Evolutionary conservation across 1,140 invertebrate species (phyloP), one percentile per base, ranked within the genome.

Genomic region (Doryteuthis pealeii): DNA sequence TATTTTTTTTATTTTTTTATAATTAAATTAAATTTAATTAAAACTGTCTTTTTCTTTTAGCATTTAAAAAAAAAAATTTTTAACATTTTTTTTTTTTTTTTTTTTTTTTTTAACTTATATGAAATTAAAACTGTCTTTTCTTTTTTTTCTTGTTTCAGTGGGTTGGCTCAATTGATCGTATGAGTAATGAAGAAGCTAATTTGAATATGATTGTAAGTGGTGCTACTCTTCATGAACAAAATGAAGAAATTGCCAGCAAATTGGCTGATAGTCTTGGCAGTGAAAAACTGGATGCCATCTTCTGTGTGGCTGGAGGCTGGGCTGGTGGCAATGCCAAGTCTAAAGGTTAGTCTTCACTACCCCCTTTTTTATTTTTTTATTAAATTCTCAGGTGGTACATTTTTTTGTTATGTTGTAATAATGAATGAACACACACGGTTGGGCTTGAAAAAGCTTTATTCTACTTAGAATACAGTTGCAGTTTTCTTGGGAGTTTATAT

Each of bases 271-370:
- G 80, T 2, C 76, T 90, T 15, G 83, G 79, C 6, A 81, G 80
- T 2, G 76, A 85, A 45, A 96, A 98, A 90, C 83, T 99, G 32
- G 97, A 99, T 90, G 97, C 95, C 40, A 92, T 99, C 67, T 93
- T 99, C 79, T 99, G 97, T 89, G 97, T 99, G 26, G 98, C 98
- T 75, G 98, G 97, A 72, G 98, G 98, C 62, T 99, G 98, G 98
- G 96, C 97, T 68, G 97, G 97, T 81, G 91, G 91, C 72, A 91
- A 90, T 88, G 93, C 95, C 70, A 89, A 87, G 18, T 80, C 77
- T n/a, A 84, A 87, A 82, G 85, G 87, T 88, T 79, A 76, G 45
- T 76, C n/a, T n/a, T 67, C 18, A 62, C 54, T 62, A 22, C 10
- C 54, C n/a, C n/a, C n/a, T n/a, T n/a, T n/a, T 28, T 15, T 76